These are phyloP conservation scores for Chaetophractus vellerosus DNA, from an alignment of 2,797 vertebrate genomes.

Conservation along the genomic window DNA sequence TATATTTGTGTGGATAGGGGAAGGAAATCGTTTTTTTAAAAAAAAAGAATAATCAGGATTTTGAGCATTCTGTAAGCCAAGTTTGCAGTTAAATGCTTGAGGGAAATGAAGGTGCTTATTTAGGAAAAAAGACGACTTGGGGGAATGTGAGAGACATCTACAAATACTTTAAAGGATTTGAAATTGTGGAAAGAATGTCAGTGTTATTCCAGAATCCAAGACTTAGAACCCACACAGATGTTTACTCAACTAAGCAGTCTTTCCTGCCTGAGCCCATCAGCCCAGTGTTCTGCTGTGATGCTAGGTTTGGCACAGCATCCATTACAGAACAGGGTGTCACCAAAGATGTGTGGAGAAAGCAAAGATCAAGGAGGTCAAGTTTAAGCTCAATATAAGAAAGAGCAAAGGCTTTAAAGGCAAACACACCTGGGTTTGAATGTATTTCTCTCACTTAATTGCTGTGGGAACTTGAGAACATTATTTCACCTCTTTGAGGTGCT, in stretches of 20 bases:
- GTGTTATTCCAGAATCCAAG: background rate
- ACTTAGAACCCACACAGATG: background rate
- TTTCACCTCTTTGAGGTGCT: background rate
- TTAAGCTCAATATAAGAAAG: background rate
- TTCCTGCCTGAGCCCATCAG: background rate
- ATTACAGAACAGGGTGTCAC: background rate
- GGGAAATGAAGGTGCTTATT: background rate
- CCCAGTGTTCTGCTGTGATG: background rate
- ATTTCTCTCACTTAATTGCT: slow-evolving; percentile 14
- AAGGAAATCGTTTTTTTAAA: background rate
- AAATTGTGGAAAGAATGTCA: background rate
- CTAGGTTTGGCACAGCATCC: background rate
- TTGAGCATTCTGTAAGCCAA: slow-evolving; percentile 11
- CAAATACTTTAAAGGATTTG: background rate
- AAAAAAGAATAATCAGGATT: background rate
- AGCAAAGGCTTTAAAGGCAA: background rate
- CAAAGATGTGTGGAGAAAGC: background rate
- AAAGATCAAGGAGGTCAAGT: background rate
- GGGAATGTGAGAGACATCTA: background rate
- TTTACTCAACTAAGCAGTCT: background rate
- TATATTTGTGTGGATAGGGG: background rate
- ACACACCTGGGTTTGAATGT: background rate
- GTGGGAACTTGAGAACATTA: background rate
- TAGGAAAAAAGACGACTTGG: slow-evolving; percentile 8
- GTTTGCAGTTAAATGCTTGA: background rate